These are phyloP conservation scores for Pseudochirops corinnae DNA, from an alignment of 2,797 vertebrate species.

Conservation along the genomic window DNA sequence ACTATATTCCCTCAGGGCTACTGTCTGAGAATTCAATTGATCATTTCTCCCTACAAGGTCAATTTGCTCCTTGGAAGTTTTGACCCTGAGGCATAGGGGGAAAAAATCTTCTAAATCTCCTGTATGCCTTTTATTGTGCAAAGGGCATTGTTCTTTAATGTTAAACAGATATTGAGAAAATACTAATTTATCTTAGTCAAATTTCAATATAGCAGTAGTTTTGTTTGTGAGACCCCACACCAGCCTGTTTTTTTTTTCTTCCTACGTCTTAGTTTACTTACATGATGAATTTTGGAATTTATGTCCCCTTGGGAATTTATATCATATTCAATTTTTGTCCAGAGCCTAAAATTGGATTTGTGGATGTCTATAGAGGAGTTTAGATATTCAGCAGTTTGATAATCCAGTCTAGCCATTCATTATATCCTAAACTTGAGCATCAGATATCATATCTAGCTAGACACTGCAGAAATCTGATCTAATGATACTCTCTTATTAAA, in stretches of 20 bases:
- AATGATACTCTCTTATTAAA: conserved; percentile 10
- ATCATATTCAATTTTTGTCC: neutral
- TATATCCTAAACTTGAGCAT: conserved; percentile 6
- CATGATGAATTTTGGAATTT: neutral
- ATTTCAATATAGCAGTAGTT: neutral
- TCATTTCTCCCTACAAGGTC: conserved; percentile 19
- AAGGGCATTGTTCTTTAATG: conserved; percentile 7
- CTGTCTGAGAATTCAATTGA: neutral
- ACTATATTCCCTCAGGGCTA: neutral
- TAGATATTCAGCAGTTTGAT: neutral
- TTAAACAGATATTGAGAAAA: neutral
- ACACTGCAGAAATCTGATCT: neutral
- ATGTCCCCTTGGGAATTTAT: neutral
- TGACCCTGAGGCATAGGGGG: neutral
- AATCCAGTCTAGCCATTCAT: neutral
- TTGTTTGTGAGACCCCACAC: neutral
- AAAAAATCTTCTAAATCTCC: neutral
- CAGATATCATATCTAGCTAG: neutral
- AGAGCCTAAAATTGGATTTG: conserved; percentile 8
- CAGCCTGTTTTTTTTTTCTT: neutral
- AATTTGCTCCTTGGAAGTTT: neutral
- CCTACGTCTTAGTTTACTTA: neutral
- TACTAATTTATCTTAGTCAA: neutral
- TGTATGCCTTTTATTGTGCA: neutral
- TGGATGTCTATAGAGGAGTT: neutral